A percentile compares a stretch with the other conserved stretches of the same genome.
These are phyloP conservation scores for Lepus townsendii DNA, from an alignment of 2,797 vertebrate genomes.

Conservation along the genomic window DNA sequence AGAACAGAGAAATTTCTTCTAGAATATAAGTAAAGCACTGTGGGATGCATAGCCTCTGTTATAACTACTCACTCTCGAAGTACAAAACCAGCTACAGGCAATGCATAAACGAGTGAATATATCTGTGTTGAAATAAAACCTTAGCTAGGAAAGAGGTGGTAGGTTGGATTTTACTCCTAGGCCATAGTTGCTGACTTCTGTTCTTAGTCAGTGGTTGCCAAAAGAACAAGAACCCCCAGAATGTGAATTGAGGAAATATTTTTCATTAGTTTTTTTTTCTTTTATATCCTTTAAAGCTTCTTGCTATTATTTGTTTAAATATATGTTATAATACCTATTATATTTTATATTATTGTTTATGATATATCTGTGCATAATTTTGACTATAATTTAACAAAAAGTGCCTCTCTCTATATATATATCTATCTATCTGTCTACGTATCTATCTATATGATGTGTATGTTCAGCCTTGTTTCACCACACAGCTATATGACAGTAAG, in stretches of 20 bases:
- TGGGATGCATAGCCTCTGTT: background rate
- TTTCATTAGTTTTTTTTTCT: background rate
- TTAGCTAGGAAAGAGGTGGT: background rate
- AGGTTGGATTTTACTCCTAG: background rate
- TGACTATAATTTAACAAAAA: background rate
- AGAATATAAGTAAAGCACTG: background rate
- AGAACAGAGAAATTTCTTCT: background rate
- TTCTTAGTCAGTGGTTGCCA: background rate
- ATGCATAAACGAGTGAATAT: background rate
- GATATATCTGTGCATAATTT: background rate
- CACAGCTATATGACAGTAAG: background rate
- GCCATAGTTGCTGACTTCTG: background rate
- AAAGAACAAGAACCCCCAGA: background rate
- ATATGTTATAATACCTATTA: no score
- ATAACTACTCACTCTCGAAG: background rate
- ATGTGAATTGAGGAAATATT: background rate
- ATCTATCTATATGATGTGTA: background rate
- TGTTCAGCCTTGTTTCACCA: background rate
- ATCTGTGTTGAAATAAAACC: background rate
- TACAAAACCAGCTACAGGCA: background rate
- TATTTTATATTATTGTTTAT: background rate
- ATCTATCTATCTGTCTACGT: background rate
- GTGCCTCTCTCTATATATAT: no score
- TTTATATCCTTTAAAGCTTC: background rate
- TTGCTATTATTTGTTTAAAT: no score